phyloP scores from a whole-genome alignment of 2,797 vertebrate genomes.

The Eleutherodactylus coqui region DNA sequence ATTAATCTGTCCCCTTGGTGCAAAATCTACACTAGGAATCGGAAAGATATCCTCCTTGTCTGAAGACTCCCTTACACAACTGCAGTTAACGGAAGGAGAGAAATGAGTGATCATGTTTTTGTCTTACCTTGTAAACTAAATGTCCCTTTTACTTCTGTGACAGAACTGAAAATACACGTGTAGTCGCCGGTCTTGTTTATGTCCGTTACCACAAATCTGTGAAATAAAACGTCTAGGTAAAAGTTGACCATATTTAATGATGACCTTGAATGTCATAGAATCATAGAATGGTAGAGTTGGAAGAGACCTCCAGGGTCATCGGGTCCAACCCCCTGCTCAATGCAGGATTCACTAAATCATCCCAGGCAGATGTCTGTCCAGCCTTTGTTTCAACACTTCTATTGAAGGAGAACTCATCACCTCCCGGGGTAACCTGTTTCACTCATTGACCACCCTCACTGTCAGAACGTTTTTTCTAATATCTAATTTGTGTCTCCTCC shows the following conservation, averaged over 20 bases:
- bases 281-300: no score
- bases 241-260: not conserved
- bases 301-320: no score
- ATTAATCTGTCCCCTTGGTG: not conserved
- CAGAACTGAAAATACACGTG: conserved; percentile 69
- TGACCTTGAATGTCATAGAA: no score
- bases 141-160: conserved; percentile 64
- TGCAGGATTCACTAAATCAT: no score
- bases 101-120: not conserved
- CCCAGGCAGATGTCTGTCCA: no score
- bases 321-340: no score
- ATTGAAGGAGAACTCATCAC: no score
- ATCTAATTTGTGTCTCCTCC: no score
- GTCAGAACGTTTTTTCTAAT: no score
- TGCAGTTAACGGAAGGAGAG: not conserved
- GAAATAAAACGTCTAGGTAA: not conserved
- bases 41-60: not conserved
- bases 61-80: not conserved
- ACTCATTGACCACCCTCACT: no score
- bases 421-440: no score
- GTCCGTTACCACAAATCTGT: conserved; percentile 68
- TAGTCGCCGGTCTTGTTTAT: conserved; percentile 71
- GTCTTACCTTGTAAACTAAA: conserved; percentile 77
- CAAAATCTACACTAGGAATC: not conserved
- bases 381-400: no score